A percentile compares a stretch with the other conserved stretches of the same genome.
Conservation (phyloP, 2,113 vertebrate species). For the Chloebia gouldiae region DNA sequence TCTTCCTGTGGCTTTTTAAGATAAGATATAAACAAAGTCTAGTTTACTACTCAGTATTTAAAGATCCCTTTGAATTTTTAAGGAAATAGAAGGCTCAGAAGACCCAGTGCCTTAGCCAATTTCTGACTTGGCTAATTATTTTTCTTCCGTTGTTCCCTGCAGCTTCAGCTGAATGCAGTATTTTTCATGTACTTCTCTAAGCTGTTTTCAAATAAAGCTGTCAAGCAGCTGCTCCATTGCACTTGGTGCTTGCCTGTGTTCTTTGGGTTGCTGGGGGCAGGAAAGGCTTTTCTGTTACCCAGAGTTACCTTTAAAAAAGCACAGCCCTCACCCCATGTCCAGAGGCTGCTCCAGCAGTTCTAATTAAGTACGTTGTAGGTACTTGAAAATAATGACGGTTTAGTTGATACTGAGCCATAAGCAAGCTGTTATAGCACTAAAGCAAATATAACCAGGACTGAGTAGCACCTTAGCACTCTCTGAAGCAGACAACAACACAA, state of each 20-base stretch:
- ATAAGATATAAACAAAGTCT: conserved; percentile 31
- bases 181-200: conserved; percentile 10
- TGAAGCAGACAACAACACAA: not conserved
- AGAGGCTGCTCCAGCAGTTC: not conserved
- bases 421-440: not conserved
- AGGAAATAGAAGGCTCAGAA: conserved; percentile 1
- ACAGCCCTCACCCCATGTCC: not conserved
- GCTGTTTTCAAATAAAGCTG: conserved; percentile 16
- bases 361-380: not conserved
- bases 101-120: not conserved
- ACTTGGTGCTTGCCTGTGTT: not conserved
- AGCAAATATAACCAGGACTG: not conserved
- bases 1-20: conserved; percentile 40
- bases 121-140: conserved; percentile 40
- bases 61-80: conserved; percentile 8
- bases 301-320: not conserved
- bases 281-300: not conserved
- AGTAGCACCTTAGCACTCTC: not conserved
- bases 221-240: not conserved
- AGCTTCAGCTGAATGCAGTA: conserved; percentile 31
- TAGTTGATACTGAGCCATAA: not conserved
- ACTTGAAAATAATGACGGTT: not conserved
- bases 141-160: conserved; percentile 14
- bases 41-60: conserved; percentile 18
- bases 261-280: not conserved